Evolutionary conservation across 2,888 invertebrate species (phyloP).

Genomic region (Amblyteles armatorius): DNA sequence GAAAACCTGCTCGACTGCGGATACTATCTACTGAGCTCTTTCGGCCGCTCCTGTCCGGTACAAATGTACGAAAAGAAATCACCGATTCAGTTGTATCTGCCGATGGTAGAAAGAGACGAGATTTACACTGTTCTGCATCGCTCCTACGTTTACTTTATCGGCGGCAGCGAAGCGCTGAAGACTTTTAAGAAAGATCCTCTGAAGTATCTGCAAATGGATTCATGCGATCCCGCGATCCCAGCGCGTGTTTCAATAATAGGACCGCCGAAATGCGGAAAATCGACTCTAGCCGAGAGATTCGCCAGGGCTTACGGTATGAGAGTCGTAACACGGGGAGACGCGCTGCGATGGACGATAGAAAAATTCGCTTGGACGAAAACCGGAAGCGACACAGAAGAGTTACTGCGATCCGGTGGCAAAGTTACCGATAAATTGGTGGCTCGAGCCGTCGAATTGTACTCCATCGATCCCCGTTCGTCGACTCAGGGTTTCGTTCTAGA

Average conservation of each 20-base stretch:
- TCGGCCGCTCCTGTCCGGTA: slow-evolving; percentile 89
- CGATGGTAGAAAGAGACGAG: slow-evolving; percentile 83
- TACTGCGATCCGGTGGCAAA: slow-evolving; percentile 84
- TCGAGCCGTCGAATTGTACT: slow-evolving; percentile 86
- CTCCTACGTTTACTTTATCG: slow-evolving; percentile 87
- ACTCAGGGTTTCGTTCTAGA: slow-evolving; percentile 88
- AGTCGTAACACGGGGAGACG: slow-evolving; percentile 86
- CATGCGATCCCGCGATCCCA: slow-evolving; percentile 85
- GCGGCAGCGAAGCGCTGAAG: slow-evolving; percentile 84
- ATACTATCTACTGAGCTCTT: slow-evolving; percentile 88
- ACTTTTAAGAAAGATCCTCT: slow-evolving; percentile 87
- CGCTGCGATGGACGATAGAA: slow-evolving; percentile 85
- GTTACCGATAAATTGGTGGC: slow-evolving; percentile 85
- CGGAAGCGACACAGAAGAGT: slow-evolving; percentile 83
- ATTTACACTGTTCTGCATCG: slow-evolving; percentile 87
- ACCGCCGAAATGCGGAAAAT: slow-evolving; percentile 88
- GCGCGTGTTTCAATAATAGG: slow-evolving; percentile 87
- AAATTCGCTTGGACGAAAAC: slow-evolving; percentile 86
- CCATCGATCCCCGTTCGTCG: slow-evolving; percentile 85
- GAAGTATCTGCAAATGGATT: slow-evolving; percentile 85
- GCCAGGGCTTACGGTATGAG: slow-evolving; percentile 86
- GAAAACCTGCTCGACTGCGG: slow-evolving; percentile 87
- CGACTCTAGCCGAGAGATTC: slow-evolving; percentile 86
- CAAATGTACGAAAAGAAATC: slow-evolving; percentile 86
- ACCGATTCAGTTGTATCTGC: slow-evolving; percentile 85